These are phyloP conservation scores for Dreissena rostriformis DNA, from an alignment of 1,140 invertebrate genomes.

Conservation along the genomic window DNA sequence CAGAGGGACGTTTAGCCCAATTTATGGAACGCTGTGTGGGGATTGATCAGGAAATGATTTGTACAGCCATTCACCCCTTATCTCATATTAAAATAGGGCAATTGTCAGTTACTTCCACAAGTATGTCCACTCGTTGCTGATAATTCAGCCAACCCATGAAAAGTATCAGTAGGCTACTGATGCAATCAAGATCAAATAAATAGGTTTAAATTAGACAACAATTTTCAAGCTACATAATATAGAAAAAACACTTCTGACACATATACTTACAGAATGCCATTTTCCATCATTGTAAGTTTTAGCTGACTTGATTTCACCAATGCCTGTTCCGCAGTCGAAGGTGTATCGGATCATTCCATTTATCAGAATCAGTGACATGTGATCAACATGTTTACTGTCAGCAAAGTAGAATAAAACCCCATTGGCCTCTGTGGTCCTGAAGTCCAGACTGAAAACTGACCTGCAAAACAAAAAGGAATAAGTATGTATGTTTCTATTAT, in stretches of 20 bases:
- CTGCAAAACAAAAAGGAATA: constrained; percentile 59
- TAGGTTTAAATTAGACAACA: not conserved
- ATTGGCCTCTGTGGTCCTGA: constrained; percentile 89
- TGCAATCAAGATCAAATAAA: too few relatives aligned
- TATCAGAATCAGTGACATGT: constrained; percentile 90
- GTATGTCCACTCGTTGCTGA: too few relatives aligned
- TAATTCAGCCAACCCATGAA: not conserved
- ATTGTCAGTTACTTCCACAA: too few relatives aligned
- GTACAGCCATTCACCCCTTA: not conserved
- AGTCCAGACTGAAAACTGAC: constrained; percentile 88
- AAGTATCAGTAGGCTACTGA: not conserved
- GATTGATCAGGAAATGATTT: not conserved
- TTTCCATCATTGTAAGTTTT: constrained; percentile 89
- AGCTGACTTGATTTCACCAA: constrained; percentile 82
- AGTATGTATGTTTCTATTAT: too few relatives aligned
- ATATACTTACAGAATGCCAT: constrained; percentile 88
- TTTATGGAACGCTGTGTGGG: not conserved
- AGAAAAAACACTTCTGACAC: not conserved
- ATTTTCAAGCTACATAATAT: not conserved
- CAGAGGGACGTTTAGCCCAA: too few relatives aligned
- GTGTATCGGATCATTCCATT: constrained; percentile 88
- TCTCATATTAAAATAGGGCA: too few relatives aligned
- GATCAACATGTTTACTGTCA: constrained; percentile 86
- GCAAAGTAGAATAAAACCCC: constrained; percentile 94
- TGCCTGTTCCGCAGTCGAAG: constrained; percentile 89